A percentile compares a stretch with the other conserved stretches of the same genome.
Conservation (phyloP, 2,888 invertebrate genomes). For the Spodoptera picta region DNA sequence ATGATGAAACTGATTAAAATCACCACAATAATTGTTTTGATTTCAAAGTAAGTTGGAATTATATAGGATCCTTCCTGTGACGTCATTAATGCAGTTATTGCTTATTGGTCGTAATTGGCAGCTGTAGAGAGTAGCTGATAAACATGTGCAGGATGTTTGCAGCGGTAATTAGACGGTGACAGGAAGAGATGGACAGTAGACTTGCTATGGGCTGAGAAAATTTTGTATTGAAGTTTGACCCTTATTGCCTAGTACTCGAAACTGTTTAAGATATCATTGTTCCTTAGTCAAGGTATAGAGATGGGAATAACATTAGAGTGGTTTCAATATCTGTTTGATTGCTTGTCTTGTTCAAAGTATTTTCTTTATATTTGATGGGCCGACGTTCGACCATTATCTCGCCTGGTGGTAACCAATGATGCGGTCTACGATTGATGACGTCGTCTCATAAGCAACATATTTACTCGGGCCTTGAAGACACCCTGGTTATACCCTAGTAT, state of each 20-base stretch:
- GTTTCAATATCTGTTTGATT: too few species aligned
- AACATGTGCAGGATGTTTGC: conserved; percentile 38
- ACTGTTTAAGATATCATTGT: neutral
- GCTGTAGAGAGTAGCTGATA: conserved; percentile 59
- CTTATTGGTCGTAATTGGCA: conserved; percentile 70
- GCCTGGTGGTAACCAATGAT: too few species aligned
- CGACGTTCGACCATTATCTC: too few species aligned
- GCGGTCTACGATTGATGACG: too few species aligned
- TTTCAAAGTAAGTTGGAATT: conserved; percentile 48
- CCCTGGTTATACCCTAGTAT: neutral
- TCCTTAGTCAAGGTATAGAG: too few species aligned
- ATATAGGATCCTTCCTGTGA: conserved; percentile 46
- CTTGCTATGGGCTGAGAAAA: conserved; percentile 7
- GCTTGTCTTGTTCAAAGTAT: too few species aligned
- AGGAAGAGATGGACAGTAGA: conserved; percentile 11
- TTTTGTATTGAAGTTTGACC: neutral
- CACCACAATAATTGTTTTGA: conserved; percentile 24
- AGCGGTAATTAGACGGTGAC: conserved; percentile 18
- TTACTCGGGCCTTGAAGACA: too few species aligned
- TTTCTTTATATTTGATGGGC: neutral
- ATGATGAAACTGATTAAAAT: conserved; percentile 23
- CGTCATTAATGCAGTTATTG: conserved; percentile 70
- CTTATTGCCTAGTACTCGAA: too few species aligned
- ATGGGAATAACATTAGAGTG: too few species aligned
- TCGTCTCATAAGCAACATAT: too few species aligned